Evolutionary conservation across 2,888 invertebrate genomes (phyloP).

Genomic region (Podabrus alpinus): DNA sequence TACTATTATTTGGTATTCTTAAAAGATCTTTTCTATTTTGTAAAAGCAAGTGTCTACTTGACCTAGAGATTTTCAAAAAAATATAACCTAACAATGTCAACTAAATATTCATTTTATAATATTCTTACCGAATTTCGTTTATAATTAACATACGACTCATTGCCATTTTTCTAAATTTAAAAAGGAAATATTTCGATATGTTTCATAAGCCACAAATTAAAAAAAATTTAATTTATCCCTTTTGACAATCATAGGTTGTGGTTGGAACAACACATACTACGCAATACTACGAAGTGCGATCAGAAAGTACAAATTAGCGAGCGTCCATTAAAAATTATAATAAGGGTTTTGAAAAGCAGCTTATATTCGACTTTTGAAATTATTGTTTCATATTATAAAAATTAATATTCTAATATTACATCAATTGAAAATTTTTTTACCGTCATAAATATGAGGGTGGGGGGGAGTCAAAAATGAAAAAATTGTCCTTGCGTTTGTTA

Average conservation of each 20-base stretch:
- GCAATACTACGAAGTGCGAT: background rate
- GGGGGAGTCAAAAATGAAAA: too few species aligned
- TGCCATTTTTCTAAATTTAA: slow-evolving; percentile 39
- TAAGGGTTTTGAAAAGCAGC: too few species aligned
- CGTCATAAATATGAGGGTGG: too few species aligned
- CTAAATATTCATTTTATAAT: background rate
- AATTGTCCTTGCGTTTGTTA: too few species aligned
- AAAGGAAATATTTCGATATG: background rate
- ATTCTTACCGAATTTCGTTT: slow-evolving; percentile 42
- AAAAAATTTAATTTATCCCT: background rate
- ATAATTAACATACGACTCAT: slow-evolving; percentile 45
- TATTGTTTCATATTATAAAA: too few species aligned
- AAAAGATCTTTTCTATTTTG: slow-evolving; percentile 14
- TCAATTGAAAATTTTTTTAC: too few species aligned
- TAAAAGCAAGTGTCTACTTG: slow-evolving; percentile 15
- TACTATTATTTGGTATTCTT: slow-evolving; percentile 27
- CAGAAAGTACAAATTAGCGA: background rate
- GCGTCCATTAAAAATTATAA: too few species aligned
- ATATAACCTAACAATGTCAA: slow-evolving; percentile 7
- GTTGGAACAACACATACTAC: background rate
- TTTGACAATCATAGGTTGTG: background rate
- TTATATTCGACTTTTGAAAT: too few species aligned
- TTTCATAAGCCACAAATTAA: background rate
- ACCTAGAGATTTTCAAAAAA: slow-evolving; percentile 14
- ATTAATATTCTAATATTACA: too few species aligned